Percentiles rank a stretch among this genome's conserved stretches.
phyloP scores from a whole-genome alignment of 2,888 invertebrate genomes.

The Miltochrista miniata region DNA sequence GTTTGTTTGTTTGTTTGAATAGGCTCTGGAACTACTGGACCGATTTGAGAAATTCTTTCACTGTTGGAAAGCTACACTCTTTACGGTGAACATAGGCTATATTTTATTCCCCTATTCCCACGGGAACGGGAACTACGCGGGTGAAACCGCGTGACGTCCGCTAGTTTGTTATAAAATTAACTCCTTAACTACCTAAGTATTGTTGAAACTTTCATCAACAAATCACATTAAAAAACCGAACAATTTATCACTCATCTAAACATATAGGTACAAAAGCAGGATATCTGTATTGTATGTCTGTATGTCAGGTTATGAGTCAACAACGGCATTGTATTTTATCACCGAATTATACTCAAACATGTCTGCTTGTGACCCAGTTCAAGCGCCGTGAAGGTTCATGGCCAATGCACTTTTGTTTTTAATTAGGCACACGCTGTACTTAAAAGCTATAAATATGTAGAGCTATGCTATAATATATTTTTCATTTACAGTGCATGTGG shows the following conservation, averaged over 20 bases:
- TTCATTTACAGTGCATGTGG: background rate
- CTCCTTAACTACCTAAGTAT: too few species aligned
- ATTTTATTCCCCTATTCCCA: too few species aligned
- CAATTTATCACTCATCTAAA: conserved; percentile 2
- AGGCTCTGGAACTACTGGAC: too few species aligned
- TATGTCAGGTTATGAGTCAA: conserved; percentile 7
- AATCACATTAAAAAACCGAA: background rate
- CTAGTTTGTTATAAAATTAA: too few species aligned
- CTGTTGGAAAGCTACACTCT: too few species aligned
- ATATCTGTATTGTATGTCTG: background rate
- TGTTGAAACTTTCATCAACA: background rate
- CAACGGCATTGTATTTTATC: conserved; percentile 17
- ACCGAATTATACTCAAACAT: conserved; percentile 26
- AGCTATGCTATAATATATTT: background rate
- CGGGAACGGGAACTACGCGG: too few species aligned
- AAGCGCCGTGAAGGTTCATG: conserved; percentile 40
- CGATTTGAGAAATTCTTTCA: too few species aligned
- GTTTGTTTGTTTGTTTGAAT: too few species aligned
- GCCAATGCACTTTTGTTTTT: conserved; percentile 35
- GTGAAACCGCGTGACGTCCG: too few species aligned
- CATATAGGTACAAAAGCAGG: background rate
- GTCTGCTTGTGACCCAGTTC: conserved; percentile 38
- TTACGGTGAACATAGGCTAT: too few species aligned
- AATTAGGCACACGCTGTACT: conserved; percentile 4
- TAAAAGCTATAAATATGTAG: background rate